Base-by-base conservation (phyloP, 1,140 invertebrate genomes). In the Euwallacea similis region DNA sequence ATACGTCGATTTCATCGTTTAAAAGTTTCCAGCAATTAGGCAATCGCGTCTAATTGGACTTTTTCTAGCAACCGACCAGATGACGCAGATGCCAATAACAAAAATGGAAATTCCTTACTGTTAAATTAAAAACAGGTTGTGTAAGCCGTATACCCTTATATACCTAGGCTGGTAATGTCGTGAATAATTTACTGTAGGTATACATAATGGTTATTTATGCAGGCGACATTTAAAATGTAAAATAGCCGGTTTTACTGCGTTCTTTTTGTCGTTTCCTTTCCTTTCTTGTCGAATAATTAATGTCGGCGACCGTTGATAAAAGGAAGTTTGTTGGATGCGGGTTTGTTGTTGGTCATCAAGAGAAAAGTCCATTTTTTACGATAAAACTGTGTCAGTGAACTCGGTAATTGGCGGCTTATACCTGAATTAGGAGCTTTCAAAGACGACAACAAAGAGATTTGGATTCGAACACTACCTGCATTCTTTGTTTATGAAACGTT, bases 221-320 rank as follows among this genome's bases (percentile, higher is more conserved):
- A 63, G 43, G 60, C 60, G 46, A 63, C 43, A 46, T 63, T 63
- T 63, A 47, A 63, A 63, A 63, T 63, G 60, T 13, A 63, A 63
- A 63, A 63, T 63, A 46, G 60, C 42, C 60, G 60, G 60, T 46
- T 61, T 16, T 43, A 61, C 33, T 42, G 42, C 42, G 13, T n/a
- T 16, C 15, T 63, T 44, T 16, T 63, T 46, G 10, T 16, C 54
- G 16, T 56, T 56, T 56, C 16, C 8, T 56, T 21, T 63, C 15
- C 43, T 63, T 63, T 46, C 9, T 63, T 44, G n/a, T 13, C 13
- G 41, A 46, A 13, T 63, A 63, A 63, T 63, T 63, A 63, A 63
- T 47, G 44, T 7, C 44, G 21, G 42, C 60, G 42, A 15, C 43
- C 15, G 43, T 41, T 46, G 16, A 56, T 15, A 56, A 16, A 13